Base-by-base conservation (phyloP, 2,888 invertebrate species). In the Drosophila maculinotata region DNA sequence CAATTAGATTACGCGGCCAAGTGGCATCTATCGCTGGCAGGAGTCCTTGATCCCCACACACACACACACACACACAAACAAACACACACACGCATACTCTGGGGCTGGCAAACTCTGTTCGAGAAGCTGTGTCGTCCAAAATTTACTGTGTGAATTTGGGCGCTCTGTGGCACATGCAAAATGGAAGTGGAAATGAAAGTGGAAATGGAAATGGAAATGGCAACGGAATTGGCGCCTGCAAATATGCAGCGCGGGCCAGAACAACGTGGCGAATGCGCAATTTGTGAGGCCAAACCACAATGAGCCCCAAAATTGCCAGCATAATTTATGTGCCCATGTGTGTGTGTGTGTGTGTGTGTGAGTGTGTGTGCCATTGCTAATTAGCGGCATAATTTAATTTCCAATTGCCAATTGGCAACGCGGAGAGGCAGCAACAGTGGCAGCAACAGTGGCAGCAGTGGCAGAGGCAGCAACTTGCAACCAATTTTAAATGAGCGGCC, bases 381-480 rank as follows among this genome's bases (percentile, higher is more conserved):
- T 82, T 82, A 87, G 87, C 87, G 65, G 72, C 87, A 73, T 82
- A 82, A 82, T 87, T 82, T 82, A 72, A 82, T 82, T 82, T 84
- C 59, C 54, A 74, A 80, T 86, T 79, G 70, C 42, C 56, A 78
- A 78, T 73, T 69, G 69, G 71, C 58, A 54, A 59, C 51, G 69
- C 31, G 31, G 14, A 35, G 44, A 47, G n/a, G 35, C 25, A 15
- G 26, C 20, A 5, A 1, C 10, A 15, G 15, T 10, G n/a, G 35
- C 25, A 15, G 26, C 0, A 33, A 1, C 10, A 17, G 17, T 10
- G n/a, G 30, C 25, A 26, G 17, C 20, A 8, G 8, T 28, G 36
- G 15, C 54, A 48, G 28, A 36, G 17, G 39, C 31, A 17, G 33
- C 0, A 33, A 0, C 33, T 20, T 45, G 2, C 52, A 56, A 31